Percentiles rank a stretch among this genome's conserved stretches.
phyloP scores from a whole-genome alignment of 2,113 vertebrate species.

The Sebastes schlegelii region DNA sequence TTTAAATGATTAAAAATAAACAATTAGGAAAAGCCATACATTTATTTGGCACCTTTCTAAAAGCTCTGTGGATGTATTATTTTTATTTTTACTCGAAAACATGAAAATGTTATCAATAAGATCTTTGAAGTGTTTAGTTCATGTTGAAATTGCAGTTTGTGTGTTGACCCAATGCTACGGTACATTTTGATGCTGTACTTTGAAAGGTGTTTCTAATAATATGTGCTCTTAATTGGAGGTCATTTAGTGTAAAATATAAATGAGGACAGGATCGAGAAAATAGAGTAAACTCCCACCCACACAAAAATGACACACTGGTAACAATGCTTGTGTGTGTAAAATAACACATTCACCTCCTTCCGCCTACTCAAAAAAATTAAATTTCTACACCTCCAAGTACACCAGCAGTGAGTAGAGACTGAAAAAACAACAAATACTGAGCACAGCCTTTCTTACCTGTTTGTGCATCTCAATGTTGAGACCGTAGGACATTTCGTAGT shows the following conservation, averaged over 20 bases:
- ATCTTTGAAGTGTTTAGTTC: not conserved
- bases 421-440: not conserved
- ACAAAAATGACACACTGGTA: conserved; percentile 23
- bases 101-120: too few species aligned
- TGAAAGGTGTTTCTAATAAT: not conserved
- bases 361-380: conserved; percentile 16
- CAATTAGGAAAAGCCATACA: too few species aligned
- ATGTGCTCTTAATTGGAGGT: not conserved
- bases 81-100: too few species aligned
- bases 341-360: conserved; percentile 40
- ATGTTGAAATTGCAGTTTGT: not conserved
- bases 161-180: not conserved
- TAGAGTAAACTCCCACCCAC: conserved; percentile 29
- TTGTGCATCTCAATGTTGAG: conserved; percentile 85
- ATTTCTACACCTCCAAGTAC: not conserved
- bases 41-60: too few species aligned
- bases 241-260: not conserved
- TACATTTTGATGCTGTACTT: not conserved
- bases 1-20: too few species aligned
- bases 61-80: too few species aligned
- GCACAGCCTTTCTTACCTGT: conserved; percentile 68
- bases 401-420: not conserved
- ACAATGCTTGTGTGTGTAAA: conserved; percentile 17
- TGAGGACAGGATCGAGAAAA: conserved; percentile 9
- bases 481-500: conserved; percentile 83